Conservation (phyloP, 2,113 vertebrate species). For the Gavia stellata region DNA sequence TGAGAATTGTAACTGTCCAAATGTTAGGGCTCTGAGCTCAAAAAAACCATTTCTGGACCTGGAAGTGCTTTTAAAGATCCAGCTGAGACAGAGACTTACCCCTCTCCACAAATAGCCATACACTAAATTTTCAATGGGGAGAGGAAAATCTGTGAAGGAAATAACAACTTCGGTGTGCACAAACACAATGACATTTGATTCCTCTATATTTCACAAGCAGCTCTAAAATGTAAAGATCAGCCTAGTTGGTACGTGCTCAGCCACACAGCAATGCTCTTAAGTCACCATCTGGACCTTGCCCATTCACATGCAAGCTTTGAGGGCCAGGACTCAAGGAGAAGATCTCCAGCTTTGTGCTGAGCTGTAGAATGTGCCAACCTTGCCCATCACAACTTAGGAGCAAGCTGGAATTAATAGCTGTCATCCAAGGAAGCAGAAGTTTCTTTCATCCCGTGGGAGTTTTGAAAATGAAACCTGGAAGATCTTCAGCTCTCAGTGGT, state of each 20-base stretch:
- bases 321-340: neutral
- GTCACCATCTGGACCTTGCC: neutral
- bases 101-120: neutral
- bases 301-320: neutral
- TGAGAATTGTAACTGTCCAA: neutral
- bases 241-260: neutral
- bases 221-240: neutral
- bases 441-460: neutral
- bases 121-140: neutral
- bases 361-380: rapidly evolving
- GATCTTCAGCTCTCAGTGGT: neutral
- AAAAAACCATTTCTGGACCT: neutral
- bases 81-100: neutral
- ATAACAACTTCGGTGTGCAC: neutral
- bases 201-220: neutral
- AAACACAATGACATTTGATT: neutral
- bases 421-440: neutral
- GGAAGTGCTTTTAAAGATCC: neutral
- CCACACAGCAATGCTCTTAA: neutral
- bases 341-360: neutral
- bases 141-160: neutral
- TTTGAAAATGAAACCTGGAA: neutral
- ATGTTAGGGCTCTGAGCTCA: neutral
- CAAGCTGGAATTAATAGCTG: neutral
- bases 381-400: neutral